Conservation (phyloP, 2,888 invertebrate species). For the Lepeophtheirus nordmannii region DNA sequence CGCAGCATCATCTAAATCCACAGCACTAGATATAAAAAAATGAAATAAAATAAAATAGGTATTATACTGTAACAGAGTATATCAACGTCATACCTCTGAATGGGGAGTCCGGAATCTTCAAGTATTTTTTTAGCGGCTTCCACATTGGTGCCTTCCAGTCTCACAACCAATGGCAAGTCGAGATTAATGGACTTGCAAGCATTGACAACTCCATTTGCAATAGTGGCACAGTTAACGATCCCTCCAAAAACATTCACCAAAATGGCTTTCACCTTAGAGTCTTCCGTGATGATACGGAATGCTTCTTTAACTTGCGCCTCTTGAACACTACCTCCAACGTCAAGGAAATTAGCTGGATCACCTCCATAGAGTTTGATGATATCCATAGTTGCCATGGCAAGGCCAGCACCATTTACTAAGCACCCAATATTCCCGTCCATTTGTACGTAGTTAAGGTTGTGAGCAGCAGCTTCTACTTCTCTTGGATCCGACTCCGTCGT, state of each 20-base stretch:
- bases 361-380: slow-evolving; percentile 93
- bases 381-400: slow-evolving; percentile 99
- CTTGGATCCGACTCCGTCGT: slow-evolving; percentile 73
- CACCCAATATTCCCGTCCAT: slow-evolving; percentile 96
- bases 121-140: slow-evolving; percentile 64
- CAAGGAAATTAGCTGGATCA: slow-evolving; percentile 91
- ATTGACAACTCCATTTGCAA: slow-evolving; percentile 84
- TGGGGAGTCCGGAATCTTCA: slow-evolving; percentile 61
- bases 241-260: slow-evolving; percentile 98
- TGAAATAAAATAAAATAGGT: neutral
- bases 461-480: slow-evolving; percentile 78
- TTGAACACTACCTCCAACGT: slow-evolving; percentile 88
- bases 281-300: slow-evolving; percentile 36
- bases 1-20: slow-evolving; percentile 82
- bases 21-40: slow-evolving; percentile 41
- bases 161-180: slow-evolving; percentile 72
- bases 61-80: too few relatives aligned
- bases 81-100: slow-evolving; percentile 45
- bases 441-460: slow-evolving; percentile 82
- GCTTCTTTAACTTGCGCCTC: slow-evolving; percentile 55
- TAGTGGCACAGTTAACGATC: slow-evolving; percentile 93
- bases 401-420: slow-evolving; percentile 90
- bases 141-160: slow-evolving; percentile 87
- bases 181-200: slow-evolving; percentile 65
- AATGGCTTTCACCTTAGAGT: slow-evolving; percentile 78